Evolutionary conservation across 2,113 vertebrate genomes (phyloP).

Genomic region (Tringa solitaria): DNA sequence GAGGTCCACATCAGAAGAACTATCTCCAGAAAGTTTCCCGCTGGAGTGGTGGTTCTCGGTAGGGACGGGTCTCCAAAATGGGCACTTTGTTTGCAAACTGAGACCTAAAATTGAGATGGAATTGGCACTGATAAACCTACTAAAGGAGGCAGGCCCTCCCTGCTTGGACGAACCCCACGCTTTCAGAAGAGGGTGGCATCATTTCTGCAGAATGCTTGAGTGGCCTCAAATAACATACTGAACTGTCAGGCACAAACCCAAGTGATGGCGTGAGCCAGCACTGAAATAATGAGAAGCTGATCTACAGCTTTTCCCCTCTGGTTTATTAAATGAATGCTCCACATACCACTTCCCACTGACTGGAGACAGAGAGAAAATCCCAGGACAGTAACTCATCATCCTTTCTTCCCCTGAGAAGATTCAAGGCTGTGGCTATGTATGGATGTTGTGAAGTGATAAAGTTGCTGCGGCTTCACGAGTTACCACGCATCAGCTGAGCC

Average conservation of each 20-base stretch:
- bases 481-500: constrained; percentile 11
- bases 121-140: background rate
- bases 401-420: constrained; percentile 43
- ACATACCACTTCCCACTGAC: constrained; percentile 60
- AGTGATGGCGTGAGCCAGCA: constrained; percentile 41
- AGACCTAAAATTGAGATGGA: background rate
- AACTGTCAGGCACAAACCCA: constrained; percentile 61
- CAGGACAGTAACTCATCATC: constrained; percentile 63
- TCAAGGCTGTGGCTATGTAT: constrained; percentile 65
- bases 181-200: constrained; percentile 53
- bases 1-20: background rate
- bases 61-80: background rate
- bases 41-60: background rate
- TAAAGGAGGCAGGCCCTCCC: background rate
- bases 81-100: background rate
- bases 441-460: constrained; percentile 66
- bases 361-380: constrained; percentile 58
- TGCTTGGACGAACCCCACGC: background rate
- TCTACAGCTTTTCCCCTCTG: constrained; percentile 64
- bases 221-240: constrained; percentile 66
- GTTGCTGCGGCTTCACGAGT: constrained; percentile 52
- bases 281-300: constrained; percentile 65
- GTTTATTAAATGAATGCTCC: constrained; percentile 60
- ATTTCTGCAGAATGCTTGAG: constrained; percentile 53
- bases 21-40: background rate